A percentile compares a stretch with the other conserved stretches of the same genome.
Conservation (phyloP, 2,888 invertebrate species). For the Ceramica pisi region DNA sequence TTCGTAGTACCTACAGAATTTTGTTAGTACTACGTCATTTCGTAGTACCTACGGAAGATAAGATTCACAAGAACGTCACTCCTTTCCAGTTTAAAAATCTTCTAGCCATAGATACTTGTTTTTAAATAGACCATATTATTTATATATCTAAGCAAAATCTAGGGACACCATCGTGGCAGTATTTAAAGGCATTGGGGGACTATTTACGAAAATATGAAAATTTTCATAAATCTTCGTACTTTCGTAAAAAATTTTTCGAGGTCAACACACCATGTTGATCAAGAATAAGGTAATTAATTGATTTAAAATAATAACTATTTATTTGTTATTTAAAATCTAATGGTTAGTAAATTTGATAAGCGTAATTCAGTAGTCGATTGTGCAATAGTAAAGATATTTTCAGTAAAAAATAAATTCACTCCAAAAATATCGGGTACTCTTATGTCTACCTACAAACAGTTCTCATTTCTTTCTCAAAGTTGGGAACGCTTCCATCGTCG, state of each 20-base stretch:
- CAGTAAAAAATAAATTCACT: conserved; percentile 83
- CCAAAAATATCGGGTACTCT: conserved; percentile 86
- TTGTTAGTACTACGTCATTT: too few species aligned
- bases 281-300: conserved; percentile 56
- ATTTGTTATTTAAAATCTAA: conserved; percentile 64
- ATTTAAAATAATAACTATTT: conserved; percentile 37
- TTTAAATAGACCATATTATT: conserved; percentile 5
- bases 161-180: conserved; percentile 57
- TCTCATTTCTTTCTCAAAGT: conserved; percentile 71
- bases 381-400: conserved; percentile 79
- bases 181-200: conserved; percentile 52
- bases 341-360: conserved; percentile 85
- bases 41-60: too few species aligned
- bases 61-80: too few species aligned
- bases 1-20: too few species aligned
- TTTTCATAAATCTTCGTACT: conserved; percentile 20
- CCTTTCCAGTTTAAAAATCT: not conserved
- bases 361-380: conserved; percentile 83
- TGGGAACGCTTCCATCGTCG: conserved; percentile 84
- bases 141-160: conserved; percentile 52
- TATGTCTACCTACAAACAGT: conserved; percentile 63
- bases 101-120: not conserved
- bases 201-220: conserved; percentile 39
- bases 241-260: conserved; percentile 18
- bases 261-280: conserved; percentile 35